Conservation (phyloP, 2,113 vertebrate genomes). For the Hippolais icterina region DNA sequence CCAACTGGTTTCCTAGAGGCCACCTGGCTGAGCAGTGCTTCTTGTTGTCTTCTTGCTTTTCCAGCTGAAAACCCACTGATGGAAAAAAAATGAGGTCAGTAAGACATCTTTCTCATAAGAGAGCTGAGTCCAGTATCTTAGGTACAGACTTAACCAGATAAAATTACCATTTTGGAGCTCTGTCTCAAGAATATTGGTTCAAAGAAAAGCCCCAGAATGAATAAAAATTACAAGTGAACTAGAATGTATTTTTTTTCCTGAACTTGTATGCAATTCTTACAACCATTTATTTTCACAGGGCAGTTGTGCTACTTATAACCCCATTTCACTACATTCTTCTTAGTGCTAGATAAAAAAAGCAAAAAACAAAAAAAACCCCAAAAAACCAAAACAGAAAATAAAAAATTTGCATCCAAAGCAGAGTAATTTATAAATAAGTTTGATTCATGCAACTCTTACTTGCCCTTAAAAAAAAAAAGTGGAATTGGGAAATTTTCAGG, state of each 20-base stretch:
- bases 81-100: not conserved
- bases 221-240: not conserved
- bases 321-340: constrained; percentile 45
- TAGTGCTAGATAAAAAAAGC: constrained; percentile 39
- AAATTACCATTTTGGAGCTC: not conserved
- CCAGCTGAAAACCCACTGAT: not conserved
- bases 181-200: not conserved
- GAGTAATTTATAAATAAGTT: constrained; percentile 19
- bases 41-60: not conserved
- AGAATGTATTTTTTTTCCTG: not conserved
- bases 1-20: not conserved
- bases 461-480: not conserved
- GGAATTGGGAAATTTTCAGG: not conserved
- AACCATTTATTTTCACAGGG: not conserved
- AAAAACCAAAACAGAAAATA: constrained; percentile 42
- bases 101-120: not conserved
- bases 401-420: constrained; percentile 7
- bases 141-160: not conserved
- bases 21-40: not conserved
- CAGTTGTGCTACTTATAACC: constrained; percentile 33
- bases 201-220: not conserved
- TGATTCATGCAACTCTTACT: not conserved
- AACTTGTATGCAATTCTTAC: not conserved
- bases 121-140: not conserved
- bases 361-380: no score